Evolutionary conservation across 2,888 invertebrate genomes (phyloP), one percentile per base, ranked within the genome.

Genomic region (Lysandra coridon): DNA sequence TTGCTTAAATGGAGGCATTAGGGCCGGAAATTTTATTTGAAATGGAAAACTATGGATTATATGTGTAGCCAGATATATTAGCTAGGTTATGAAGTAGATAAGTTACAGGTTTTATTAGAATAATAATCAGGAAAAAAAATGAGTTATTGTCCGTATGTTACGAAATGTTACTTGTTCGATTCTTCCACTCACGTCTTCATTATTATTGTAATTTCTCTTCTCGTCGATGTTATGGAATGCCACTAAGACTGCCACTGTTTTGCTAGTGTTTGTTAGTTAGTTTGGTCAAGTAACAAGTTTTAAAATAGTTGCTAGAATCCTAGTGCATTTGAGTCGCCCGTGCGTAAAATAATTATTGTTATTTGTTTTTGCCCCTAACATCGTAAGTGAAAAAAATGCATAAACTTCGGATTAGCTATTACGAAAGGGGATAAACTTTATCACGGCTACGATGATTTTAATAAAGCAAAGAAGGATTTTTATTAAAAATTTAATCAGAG

Each of bases 401-500:
- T 69, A 69, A 69, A 69, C 33, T 33, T 69, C 5, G 14, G 33
- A 69, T 69, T 69, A 44, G n/a, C n/a, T 44, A 23, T 74, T 44
- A 74, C 30, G 40, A 74, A n/a, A 40, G 37, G 33, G 30, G 40
- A 74, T 74, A 23, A 74, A 44, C 44, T 23, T 74, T 23, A 44
- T 44, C 17, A 17, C 40, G 17, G 7, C 17, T 7, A 33, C 53
- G 76, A 76, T 33, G 57, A 53, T 76, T 76, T 33, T 76, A 75
- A 78, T 78, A 30, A 74, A 78, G 60, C 33, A 23, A 14, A 30
- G 40, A 78, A 78, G 23, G 23, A 73, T 73, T 40, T 40, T 78
- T 73, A 80, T 60, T 76, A 79, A 79, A 79, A 76, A 44, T 60
- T 76, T 76, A 57, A 76, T 76, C 30, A 76, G 53, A 76, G 23